Evolutionary conservation across 2,113 vertebrate genomes (phyloP).

Genomic region (Upupa epops): DNA sequence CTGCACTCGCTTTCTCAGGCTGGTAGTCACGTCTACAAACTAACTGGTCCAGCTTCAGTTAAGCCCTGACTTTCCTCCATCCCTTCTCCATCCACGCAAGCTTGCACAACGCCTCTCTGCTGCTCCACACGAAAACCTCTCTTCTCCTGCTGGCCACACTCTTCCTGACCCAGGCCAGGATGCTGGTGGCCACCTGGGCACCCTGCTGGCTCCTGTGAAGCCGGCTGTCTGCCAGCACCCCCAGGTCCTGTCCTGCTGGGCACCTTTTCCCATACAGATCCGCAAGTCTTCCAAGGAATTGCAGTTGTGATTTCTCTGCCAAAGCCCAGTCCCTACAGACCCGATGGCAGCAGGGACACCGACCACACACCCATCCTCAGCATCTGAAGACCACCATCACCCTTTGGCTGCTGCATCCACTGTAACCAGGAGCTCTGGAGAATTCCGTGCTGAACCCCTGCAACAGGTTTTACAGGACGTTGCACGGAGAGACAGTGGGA

Average conservation of each 20-base stretch:
- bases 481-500: conserved; percentile 8
- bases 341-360: neutral
- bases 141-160: too few species aligned
- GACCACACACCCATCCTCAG: neutral
- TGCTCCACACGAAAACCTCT: too few species aligned
- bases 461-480: neutral
- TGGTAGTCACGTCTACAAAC: neutral
- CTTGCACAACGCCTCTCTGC: neutral
- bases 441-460: neutral
- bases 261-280: too few species aligned
- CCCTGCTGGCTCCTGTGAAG: too few species aligned
- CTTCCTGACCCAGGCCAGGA: too few species aligned
- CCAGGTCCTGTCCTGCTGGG: too few species aligned
- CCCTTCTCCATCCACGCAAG: neutral
- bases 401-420: neutral
- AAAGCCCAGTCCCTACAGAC: neutral
- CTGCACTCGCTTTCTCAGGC: neutral
- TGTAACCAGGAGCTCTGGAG: neutral
- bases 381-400: neutral
- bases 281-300: neutral
- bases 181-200: too few species aligned
- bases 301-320: neutral
- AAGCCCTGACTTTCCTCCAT: neutral
- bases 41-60: neutral
- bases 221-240: too few species aligned